Conservation (phyloP, 1,140 invertebrate species). For the Harpegnathos saltator region DNA sequence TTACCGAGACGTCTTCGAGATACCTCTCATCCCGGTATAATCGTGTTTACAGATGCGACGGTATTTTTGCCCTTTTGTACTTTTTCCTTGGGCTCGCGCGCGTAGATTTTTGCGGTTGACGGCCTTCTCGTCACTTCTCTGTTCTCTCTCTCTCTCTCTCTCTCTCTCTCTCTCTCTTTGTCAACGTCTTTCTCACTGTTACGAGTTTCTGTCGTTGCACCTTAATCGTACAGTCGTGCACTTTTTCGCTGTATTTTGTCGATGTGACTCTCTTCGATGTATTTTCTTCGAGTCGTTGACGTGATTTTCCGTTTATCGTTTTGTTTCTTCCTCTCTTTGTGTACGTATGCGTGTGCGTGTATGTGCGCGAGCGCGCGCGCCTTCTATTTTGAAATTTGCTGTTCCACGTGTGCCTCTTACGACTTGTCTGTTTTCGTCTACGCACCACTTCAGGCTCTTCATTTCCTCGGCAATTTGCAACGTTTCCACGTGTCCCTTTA, state of each 20-base stretch:
- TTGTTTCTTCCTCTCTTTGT: background rate
- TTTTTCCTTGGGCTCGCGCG: slow-evolving; percentile 1
- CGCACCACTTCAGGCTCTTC: background rate
- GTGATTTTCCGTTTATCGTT: slow-evolving; percentile 19
- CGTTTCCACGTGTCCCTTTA: background rate
- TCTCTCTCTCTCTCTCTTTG: background rate
- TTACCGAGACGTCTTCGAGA: too few relatives aligned
- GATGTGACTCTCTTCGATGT: slow-evolving; percentile 43
- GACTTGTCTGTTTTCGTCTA: slow-evolving; percentile 1
- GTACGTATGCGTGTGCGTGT: background rate
- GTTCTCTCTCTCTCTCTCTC: background rate
- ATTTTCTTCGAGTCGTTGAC: slow-evolving; percentile 42
- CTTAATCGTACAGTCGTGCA: slow-evolving; percentile 31
- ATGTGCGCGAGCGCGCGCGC: background rate
- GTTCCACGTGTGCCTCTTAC: slow-evolving; percentile 12
- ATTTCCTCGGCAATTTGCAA: background rate
- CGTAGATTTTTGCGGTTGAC: slow-evolving; percentile 24
- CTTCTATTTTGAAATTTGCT: background rate
- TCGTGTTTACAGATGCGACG: too few relatives aligned
- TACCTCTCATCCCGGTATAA: too few relatives aligned
- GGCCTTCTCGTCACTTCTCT: slow-evolving; percentile 1
- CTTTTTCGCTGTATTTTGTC: slow-evolving; percentile 38
- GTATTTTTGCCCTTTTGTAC: background rate
- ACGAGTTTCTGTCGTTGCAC: slow-evolving; percentile 44
- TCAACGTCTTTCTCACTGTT: slow-evolving; percentile 28